phyloP scores from a whole-genome alignment of 1,140 invertebrate species.

The Druon quercuslanigerum region DNA sequence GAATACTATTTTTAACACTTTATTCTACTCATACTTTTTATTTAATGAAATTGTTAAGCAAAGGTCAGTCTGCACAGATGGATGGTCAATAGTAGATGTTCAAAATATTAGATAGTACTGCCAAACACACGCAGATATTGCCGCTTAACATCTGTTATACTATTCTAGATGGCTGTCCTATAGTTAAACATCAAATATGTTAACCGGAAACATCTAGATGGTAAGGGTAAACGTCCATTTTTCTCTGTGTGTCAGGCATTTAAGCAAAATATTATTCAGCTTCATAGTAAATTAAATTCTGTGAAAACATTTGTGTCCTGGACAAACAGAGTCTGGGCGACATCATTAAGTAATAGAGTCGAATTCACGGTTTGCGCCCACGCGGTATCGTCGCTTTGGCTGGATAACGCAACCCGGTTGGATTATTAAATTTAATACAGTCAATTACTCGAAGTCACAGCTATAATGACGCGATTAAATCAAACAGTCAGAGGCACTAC shows the following conservation, averaged over 20 bases:
- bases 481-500: slow-evolving; percentile 56
- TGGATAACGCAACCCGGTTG: slow-evolving; percentile 10
- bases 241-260: neutral
- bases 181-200: neutral
- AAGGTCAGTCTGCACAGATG: no score
- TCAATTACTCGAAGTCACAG: slow-evolving; percentile 55
- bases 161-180: no score
- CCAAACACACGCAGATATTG: no score
- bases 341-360: slow-evolving; percentile 7
- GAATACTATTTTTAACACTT: no score
- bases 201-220: neutral
- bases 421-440: slow-evolving; percentile 63
- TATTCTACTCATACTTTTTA: no score
- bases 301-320: slow-evolving; percentile 15
- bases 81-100: no score
- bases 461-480: slow-evolving; percentile 61
- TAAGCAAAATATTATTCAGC: neutral
- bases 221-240: neutral
- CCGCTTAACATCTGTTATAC: no score
- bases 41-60: no score
- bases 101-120: no score
- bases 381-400: neutral
- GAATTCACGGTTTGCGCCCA: slow-evolving; percentile 2
- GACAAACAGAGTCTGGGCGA: slow-evolving; percentile 11
- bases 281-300: neutral